Base-by-base conservation (phyloP, 2,113 vertebrate genomes). In the Lethenteron reissneri region DNA sequence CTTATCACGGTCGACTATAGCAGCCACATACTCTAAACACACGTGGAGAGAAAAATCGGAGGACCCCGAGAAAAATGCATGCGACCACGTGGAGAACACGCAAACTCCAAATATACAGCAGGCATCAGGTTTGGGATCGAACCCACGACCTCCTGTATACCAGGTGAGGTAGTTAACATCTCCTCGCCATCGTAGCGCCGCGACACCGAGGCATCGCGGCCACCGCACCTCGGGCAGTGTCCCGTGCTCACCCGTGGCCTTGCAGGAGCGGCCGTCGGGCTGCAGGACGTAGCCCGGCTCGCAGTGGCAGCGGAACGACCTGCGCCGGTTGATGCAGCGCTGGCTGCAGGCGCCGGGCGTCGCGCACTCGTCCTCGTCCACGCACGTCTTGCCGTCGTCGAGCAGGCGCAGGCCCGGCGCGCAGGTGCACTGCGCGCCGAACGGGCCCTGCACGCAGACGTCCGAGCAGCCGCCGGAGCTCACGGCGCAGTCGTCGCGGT, bases 271-370 rank as follows among this genome's bases (percentile, higher is more conserved):
- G n/a, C 78, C 76, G 68, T 83, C 77, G 1, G 80, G 78, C 73
- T 80, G 80, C 2, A 83, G 74, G 13, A 77, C 69, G 75, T 82
- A 83, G 60, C 81, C 81, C 1, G 77, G 58, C 15, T 78, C 79
- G 73, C 81, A 83, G 77, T 76, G 77, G 76, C 81, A 83, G 71
- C 81, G 77, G 76, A 81, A 83, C 72, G 74, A 77, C 58, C 81
- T 81, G 71, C 78, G 78, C 74, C 82, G 80, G 2, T 83, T 83
- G 75, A 71, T 81, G 75, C 81, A 82, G 68, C 78, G 71, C 75
- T 83, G 81, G 77, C 81, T 83, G 73, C 81, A 82, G 76, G 80
- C 80, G 57, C 81, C 81, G 2, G 79, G 79, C 69, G 82, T 80
- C 71, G 79, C 75, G 72, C 81, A 83, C 76, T 83, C 81, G 21